Evolutionary conservation across 2,113 vertebrate species (phyloP).

Genomic region (Saimiri boliviensis): DNA sequence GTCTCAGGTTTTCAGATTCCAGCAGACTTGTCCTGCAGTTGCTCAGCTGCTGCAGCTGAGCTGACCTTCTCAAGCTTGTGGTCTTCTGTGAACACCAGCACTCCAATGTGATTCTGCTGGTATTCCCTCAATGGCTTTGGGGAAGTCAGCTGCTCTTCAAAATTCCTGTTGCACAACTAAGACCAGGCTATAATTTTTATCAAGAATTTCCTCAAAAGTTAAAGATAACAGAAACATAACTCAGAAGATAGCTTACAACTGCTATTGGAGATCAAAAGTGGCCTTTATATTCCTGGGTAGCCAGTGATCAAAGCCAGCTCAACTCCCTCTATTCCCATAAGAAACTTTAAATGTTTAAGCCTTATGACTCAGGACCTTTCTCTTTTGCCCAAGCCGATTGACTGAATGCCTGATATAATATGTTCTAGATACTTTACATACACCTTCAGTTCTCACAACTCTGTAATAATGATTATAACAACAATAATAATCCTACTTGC

Average conservation of each 20-base stretch:
- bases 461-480: not conserved
- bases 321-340: not conserved
- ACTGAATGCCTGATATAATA: not conserved
- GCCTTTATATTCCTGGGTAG: not conserved
- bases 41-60: not conserved
- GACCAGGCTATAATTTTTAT: not conserved
- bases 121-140: accelerated
- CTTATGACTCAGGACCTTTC: not conserved
- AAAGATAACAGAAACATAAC: not conserved
- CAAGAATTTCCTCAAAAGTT: not conserved
- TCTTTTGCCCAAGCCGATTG: not conserved
- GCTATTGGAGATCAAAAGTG: not conserved
- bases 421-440: not conserved
- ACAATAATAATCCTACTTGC: not conserved
- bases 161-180: not conserved
- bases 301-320: not conserved
- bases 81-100: not conserved
- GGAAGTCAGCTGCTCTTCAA: not conserved
- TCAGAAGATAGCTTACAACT: not conserved
- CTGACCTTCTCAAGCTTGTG: not conserved
- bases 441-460: not conserved
- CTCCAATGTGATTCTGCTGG: accelerated
- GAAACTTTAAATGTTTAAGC: not conserved
- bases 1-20: not conserved
- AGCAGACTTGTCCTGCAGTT: not conserved